These are phyloP conservation scores for Nomada fucata DNA, from an alignment of 2,888 invertebrate genomes.

Conservation along the genomic window DNA sequence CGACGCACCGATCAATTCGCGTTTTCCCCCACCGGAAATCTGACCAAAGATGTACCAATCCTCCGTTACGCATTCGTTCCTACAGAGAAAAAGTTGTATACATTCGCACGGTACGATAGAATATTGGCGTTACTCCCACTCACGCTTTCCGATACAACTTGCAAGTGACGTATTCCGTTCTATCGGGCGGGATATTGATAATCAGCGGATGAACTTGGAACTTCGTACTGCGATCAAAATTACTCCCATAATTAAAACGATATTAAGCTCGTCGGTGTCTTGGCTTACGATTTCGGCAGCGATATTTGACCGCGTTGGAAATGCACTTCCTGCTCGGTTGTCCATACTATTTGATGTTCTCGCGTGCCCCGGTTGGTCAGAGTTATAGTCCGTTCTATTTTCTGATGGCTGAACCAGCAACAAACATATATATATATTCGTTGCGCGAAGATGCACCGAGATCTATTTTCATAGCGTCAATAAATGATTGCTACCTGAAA, in stretches of 20 bases:
- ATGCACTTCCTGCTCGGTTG: conserved; percentile 56
- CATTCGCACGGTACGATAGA: background rate
- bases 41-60: conserved; percentile 87
- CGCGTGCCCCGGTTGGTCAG: conserved; percentile 86
- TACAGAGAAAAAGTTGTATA: conserved; percentile 32
- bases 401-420: conserved; percentile 67
- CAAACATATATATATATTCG: background rate
- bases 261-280: background rate
- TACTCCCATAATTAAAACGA: background rate
- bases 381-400: conserved; percentile 78
- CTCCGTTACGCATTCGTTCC: conserved; percentile 84
- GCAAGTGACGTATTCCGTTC: conserved; percentile 60
- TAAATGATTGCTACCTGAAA: conserved; percentile 85
- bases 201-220: conserved; percentile 69
- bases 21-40: conserved; percentile 85
- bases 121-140: conserved; percentile 46
- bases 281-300: conserved; percentile 27
- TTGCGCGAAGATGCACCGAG: background rate
- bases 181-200: conserved; percentile 69
- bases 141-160: conserved; percentile 71
- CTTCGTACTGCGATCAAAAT: conserved; percentile 59
- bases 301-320: conserved; percentile 39
- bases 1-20: conserved; percentile 85
- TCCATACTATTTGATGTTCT: conserved; percentile 85
- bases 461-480: background rate